phyloP scores from a whole-genome alignment of 2,113 vertebrate genomes.

The Leucoraja erinaceus region DNA sequence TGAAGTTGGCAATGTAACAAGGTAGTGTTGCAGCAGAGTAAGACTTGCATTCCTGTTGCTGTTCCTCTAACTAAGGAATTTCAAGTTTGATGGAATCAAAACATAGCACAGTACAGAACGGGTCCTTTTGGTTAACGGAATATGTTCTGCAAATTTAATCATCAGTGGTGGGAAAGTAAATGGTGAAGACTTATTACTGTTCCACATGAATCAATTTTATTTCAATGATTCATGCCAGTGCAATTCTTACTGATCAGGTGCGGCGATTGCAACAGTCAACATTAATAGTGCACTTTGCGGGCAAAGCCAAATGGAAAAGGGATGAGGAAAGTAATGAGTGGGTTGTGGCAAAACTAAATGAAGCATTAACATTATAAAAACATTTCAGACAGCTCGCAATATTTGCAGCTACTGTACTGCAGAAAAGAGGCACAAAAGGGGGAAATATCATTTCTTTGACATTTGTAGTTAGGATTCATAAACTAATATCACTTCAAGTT shows the following conservation, averaged over 20 bases:
- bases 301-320: neutral
- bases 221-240: neutral
- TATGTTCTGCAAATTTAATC: neutral
- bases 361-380: neutral
- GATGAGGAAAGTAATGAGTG: neutral
- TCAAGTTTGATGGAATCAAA: neutral
- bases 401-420: constrained; percentile 19
- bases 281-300: neutral
- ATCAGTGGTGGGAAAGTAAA: neutral
- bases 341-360: neutral
- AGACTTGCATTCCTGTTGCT: neutral
- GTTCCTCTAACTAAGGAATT: neutral
- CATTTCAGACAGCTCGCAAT: neutral
- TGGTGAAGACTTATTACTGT: neutral
- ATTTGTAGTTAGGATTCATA: constrained; percentile 28
- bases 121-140: neutral
- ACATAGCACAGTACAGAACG: neutral
- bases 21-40: neutral
- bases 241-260: neutral
- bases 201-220: neutral
- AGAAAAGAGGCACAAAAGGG: constrained; percentile 3
- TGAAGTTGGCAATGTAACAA: neutral
- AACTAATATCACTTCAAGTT: constrained; percentile 33
- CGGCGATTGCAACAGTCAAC: neutral
- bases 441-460: constrained; percentile 17